Percentiles rank a stretch among this genome's conserved stretches.
These are phyloP conservation scores for Mythimna vitellina DNA, from an alignment of 2,888 invertebrate genomes.

Conservation along the genomic window DNA sequence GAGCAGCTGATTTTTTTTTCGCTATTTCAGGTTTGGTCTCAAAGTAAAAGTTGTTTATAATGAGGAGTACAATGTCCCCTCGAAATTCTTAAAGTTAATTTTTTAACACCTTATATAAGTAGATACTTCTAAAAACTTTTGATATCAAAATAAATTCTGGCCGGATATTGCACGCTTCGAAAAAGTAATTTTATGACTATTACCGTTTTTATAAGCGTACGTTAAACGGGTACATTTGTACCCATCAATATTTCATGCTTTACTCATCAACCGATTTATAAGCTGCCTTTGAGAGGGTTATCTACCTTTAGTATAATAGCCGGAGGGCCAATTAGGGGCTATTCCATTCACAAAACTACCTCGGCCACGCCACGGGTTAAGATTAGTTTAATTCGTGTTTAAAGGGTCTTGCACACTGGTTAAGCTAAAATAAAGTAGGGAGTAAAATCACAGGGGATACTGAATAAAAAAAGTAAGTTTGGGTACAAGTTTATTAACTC, in stretches of 20 bases:
- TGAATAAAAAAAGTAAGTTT: neutral
- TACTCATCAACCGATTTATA: conserved; percentile 56
- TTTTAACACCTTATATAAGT: too few relatives aligned
- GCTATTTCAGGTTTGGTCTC: too few relatives aligned
- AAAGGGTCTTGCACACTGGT: conserved; percentile 61
- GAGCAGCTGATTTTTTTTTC: too few relatives aligned
- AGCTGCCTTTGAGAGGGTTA: conserved; percentile 68
- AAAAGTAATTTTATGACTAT: conserved; percentile 27
- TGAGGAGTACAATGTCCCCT: too few relatives aligned
- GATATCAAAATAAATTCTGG: neutral
- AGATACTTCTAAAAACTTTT: neutral
- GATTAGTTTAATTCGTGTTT: conserved; percentile 72
- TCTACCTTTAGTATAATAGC: conserved; percentile 74
- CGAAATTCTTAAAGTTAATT: too few relatives aligned
- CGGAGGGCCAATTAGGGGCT: conserved; percentile 81
- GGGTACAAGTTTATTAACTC: too few relatives aligned
- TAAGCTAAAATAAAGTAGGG: neutral
- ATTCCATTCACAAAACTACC: conserved; percentile 86
- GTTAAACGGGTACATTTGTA: conserved; percentile 42
- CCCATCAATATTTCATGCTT: conserved; percentile 44
- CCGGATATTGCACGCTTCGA: conserved; percentile 37
- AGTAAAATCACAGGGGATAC: neutral
- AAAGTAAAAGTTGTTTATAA: too few relatives aligned
- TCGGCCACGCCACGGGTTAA: conserved; percentile 77
- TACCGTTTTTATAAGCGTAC: conserved; percentile 22